phyloP scores from a whole-genome alignment of 2,888 invertebrate genomes.

The Spodoptera littoralis region DNA sequence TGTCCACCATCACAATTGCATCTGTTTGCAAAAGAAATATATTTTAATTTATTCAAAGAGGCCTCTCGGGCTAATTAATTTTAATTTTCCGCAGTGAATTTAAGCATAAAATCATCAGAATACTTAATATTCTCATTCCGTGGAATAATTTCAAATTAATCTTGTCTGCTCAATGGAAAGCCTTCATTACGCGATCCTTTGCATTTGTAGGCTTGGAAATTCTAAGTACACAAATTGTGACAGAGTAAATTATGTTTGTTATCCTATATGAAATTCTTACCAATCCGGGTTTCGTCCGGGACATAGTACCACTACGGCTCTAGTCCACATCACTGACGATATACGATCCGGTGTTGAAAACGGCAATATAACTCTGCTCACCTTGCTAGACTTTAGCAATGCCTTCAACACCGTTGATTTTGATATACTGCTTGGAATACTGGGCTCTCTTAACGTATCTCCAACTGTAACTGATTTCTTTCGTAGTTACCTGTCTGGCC shows the following conservation, averaged over 20 bases:
- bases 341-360: no score
- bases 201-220: slow-evolving; percentile 16
- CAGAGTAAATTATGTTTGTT: neutral
- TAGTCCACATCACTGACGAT: no score
- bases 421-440: no score
- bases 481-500: no score
- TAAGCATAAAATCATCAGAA: slow-evolving; percentile 9
- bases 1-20: neutral
- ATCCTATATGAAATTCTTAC: no score
- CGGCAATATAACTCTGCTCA: no score
- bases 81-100: slow-evolving; percentile 18
- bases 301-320: no score
- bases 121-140: slow-evolving; percentile 36
- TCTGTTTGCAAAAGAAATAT: neutral
- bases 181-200: slow-evolving; percentile 22
- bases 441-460: no score
- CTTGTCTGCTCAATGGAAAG: slow-evolving; percentile 8
- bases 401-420: no score
- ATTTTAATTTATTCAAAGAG: slow-evolving; percentile 31
- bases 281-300: no score
- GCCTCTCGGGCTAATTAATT: slow-evolving; percentile 21
- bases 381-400: no score
- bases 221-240: neutral
- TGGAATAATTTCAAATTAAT: slow-evolving; percentile 35
- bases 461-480: no score